These are phyloP conservation scores for Mythimna vitellina DNA, from an alignment of 2,888 invertebrate genomes.

Conservation along the genomic window DNA sequence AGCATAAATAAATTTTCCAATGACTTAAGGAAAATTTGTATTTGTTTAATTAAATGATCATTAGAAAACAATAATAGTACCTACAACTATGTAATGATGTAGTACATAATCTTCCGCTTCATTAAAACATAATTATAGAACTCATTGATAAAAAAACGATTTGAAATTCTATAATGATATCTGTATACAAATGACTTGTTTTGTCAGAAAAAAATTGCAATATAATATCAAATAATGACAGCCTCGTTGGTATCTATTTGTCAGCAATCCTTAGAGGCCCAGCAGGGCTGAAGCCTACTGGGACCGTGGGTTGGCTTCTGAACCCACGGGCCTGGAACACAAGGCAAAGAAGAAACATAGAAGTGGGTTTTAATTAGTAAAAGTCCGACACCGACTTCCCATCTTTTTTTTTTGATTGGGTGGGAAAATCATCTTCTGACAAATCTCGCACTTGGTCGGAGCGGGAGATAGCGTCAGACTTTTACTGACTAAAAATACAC, in stretches of 20 bases:
- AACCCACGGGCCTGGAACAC: no score
- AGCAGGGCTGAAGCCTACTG: no score
- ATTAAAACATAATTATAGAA: constrained; percentile 22
- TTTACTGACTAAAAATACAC: no score
- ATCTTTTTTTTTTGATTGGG: no score
- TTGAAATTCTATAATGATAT: constrained; percentile 25
- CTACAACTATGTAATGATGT: constrained; percentile 9
- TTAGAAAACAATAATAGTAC: constrained; percentile 10
- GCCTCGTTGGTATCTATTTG: not conserved
- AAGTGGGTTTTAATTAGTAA: no score
- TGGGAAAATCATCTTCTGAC: no score
- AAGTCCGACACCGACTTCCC: no score
- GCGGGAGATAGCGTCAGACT: no score
- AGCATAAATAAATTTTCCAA: constrained; percentile 2
- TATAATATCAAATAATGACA: constrained; percentile 4
- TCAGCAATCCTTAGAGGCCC: no score
- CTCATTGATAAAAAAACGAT: constrained; percentile 8
- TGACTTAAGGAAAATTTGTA: not conserved
- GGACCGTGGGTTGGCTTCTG: no score
- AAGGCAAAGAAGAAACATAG: no score
- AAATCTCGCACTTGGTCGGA: no score
- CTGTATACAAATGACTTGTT: constrained; percentile 10
- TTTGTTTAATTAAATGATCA: not conserved
- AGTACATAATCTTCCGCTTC: constrained; percentile 21
- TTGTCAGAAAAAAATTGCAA: constrained; percentile 17